Base-by-base conservation (phyloP, 2,797 vertebrate genomes). In the Enoplosus armatus region DNA sequence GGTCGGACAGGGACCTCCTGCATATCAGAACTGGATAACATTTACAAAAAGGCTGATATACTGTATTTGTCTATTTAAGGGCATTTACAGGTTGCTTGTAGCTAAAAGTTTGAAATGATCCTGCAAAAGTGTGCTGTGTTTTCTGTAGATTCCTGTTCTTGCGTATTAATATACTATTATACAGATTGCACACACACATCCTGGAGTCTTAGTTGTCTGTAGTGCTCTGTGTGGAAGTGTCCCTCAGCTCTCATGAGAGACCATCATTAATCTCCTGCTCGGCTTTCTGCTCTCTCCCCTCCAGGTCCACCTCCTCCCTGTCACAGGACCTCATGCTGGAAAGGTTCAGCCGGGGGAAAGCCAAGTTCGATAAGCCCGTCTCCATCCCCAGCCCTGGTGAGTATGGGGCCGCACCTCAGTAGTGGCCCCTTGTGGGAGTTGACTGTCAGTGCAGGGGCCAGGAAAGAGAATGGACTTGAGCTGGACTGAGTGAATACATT, bases 271-370 rank as follows among this genome's bases (percentile, higher is more conserved):
- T 73, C 41, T 54, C 47, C 22, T 0, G 18, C 70, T 77, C 65
- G 70, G 37, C 65, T 65, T 33, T 68, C 60, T 83, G 43, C 33
- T 72, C 64, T 76, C 63, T 80, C 70, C 47, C 27, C 76, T 73
- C 43, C 89, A 96, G 96, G 53, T 94, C 95, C 67, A 95, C 94
- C 53, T 93, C 94, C 56, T 95, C 95, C 18, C 93, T 96, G 80
- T 95, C 94, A 54, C 96, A 96, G 87, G 95, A 96, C 86, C 95
- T 96, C 54, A 94, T 92, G 91, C 87, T 96, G 86, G 95, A 96
- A 66, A 91, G 95, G 65, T 96, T 96, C 91, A 95, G 85, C 80
- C 80, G 94, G 53, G 93, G 91, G 41, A 96, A 95, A 90, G 68
- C 91, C 82, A 96, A 96, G 89, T 95, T 95, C 55, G 94, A 96